Base-by-base conservation (phyloP, 2,113 vertebrate genomes). In the Leucopsar rothschildi region DNA sequence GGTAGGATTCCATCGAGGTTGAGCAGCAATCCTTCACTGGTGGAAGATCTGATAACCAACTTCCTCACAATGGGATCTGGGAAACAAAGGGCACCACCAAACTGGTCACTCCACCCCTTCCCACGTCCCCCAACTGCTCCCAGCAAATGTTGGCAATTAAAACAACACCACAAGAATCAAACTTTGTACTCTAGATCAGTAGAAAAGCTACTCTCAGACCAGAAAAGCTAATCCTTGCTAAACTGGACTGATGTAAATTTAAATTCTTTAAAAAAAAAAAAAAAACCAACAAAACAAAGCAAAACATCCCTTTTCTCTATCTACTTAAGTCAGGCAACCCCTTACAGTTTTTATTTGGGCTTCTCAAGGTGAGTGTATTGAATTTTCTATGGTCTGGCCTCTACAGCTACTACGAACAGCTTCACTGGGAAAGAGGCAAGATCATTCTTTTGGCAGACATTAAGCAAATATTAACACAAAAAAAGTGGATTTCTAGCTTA, bases 1-100 rank as follows among this genome's bases (percentile, higher is more conserved):
- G 98, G 98, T 4, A 99, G 85, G 76, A 99, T 81, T 1, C 97
- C 94, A 39, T 98, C 86, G 0, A 96, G 97, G 27, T 97, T 97
- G 82, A 99, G 95, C 28, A 96, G 96, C 79, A 99, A 86, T 9
- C 98, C 98, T 90, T 99, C 99, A 33, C 99, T 99, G 66, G 98
- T 99, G 7, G 97, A 96, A 95, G 98, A 99, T 47, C 96, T 83
- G 37, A 99, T 80, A 55, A 99, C 97, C 55, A 98, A 92, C 29
- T 93, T 97, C 69, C 97, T 92, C 12, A 99, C 98, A 82, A 99
- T 98, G 3, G 98, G 98, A 53, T 98, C 99, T 99, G 73, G 28
- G 92, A 90, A 92, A 53, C 47, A 52, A 92, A 88, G 10, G 69
- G 39, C 49, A 77, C 21, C 22, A 10, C 10, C 19, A 44, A 9